These are phyloP conservation scores for Callinectes sapidus DNA, from an alignment of 2,888 invertebrate species.

Conservation along the genomic window DNA sequence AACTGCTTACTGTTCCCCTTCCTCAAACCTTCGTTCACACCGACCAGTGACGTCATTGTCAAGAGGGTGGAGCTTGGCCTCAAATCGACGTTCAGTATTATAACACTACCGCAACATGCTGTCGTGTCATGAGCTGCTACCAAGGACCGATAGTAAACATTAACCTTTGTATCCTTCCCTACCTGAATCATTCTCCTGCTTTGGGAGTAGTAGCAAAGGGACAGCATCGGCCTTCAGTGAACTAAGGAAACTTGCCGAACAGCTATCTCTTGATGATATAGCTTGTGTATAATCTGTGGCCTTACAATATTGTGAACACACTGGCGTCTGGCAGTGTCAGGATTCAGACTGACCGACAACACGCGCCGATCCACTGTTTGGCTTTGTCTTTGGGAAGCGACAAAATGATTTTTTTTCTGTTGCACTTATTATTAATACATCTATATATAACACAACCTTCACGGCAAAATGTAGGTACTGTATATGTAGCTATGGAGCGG, in stretches of 20 bases:
- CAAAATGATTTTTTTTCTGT: neutral
- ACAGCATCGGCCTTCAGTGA: constrained; percentile 43
- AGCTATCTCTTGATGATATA: constrained; percentile 21
- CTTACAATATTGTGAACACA: constrained; percentile 22
- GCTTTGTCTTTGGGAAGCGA: constrained; percentile 13
- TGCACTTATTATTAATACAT: constrained; percentile 7
- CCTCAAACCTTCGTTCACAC: no score
- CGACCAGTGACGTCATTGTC: no score
- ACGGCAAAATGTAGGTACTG: no score
- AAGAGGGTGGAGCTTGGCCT: no score
- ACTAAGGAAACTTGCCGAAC: constrained; percentile 10
- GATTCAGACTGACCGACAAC: constrained; percentile 12
- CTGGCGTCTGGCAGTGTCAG: constrained; percentile 34
- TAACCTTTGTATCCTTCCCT: no score
- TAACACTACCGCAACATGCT: no score
- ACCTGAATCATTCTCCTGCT: constrained; percentile 31
- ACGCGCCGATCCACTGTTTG: neutral
- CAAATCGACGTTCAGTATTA: no score
- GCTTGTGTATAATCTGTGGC: neutral
- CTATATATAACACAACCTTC: neutral
- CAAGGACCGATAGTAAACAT: no score
- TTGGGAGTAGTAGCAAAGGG: constrained; percentile 33
- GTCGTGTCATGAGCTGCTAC: no score
- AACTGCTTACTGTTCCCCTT: no score
- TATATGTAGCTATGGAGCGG: no score